Evolutionary conservation across 1,140 invertebrate species (phyloP), one percentile per base, ranked within the genome.

Genomic region (Pristionchus pacificus): DNA sequence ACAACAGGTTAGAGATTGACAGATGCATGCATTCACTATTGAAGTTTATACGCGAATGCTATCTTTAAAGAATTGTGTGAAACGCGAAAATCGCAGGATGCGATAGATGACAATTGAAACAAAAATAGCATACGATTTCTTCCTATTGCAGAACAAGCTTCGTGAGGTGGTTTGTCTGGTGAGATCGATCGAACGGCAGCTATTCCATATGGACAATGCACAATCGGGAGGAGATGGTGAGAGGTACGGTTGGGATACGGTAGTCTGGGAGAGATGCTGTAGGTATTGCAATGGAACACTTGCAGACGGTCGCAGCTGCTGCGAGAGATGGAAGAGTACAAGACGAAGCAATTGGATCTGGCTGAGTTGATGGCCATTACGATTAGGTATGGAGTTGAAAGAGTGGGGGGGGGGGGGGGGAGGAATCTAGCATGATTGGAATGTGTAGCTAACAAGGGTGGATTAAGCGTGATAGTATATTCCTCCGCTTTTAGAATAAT

Each of bases 341-440:
- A 98, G 85, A 92, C 93, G 80, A 88, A 90, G 74, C 87, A 97
- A 10, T 90, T 89, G 78, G 88, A 88, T 0, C 89, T 91, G 73
- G 93, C 92, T 82, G 94, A 97, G 82, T 93, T 97, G 83, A 86
- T 97, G 25, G 92, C 95, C 10, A 73, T 70, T 1, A 63, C 67
- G 24, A 73, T 73, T 25, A 73, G 71, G 62, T 49, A 49, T 19
- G 6, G 6, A 49, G 6, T 49, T 6, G 6, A 49, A 10, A 10
- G 38, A 10, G 19, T 49, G 6, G 6, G 19, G 6, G 38, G 38
- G 38, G 38, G 38, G 38, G 19, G 19, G 38, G 19, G n/a, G n/a
- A n/a, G n/a, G n/a, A n/a, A n/a, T n/a, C n/a, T n/a, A n/a, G n/a
- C n/a, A 19, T 49, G 38, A 49, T 49, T 49, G 38, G 6, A 49